Conservation (phyloP, 92 coral and sea anemone species). For the Bergia puertoricense region DNA sequence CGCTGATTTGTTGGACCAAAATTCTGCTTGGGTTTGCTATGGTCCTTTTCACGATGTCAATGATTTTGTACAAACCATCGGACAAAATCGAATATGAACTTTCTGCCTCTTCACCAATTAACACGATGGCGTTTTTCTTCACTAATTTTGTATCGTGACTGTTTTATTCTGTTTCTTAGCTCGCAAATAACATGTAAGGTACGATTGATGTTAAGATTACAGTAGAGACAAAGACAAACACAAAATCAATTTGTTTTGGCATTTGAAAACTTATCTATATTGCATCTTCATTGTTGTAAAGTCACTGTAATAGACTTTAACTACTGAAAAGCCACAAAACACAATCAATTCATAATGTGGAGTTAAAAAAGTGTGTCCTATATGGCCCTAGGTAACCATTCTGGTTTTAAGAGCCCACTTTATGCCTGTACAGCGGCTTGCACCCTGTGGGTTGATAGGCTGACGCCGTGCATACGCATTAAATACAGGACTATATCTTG, state of each 20-base stretch:
- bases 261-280: too few species aligned
- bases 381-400: too few species aligned
- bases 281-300: neutral
- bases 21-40: slow-evolving; percentile 14
- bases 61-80: neutral
- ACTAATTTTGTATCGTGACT: slow-evolving; percentile 13
- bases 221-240: neutral
- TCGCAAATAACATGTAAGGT: neutral
- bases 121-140: neutral
- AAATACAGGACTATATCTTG: too few species aligned
- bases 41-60: neutral
- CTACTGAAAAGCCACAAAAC: too few species aligned
- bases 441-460: too few species aligned
- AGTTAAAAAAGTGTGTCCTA: too few species aligned
- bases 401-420: too few species aligned
- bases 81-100: neutral
- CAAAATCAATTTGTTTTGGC: neutral
- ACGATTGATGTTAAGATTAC: neutral
- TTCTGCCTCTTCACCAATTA: neutral
- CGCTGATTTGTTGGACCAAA: neutral
- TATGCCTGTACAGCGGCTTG: too few species aligned
- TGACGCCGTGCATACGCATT: too few species aligned
- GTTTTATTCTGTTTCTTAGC: neutral
- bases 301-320: too few species aligned
- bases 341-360: too few species aligned